These are phyloP conservation scores for Chaetophractus vellerosus DNA, from an alignment of 2,797 vertebrate species.

Conservation along the genomic window DNA sequence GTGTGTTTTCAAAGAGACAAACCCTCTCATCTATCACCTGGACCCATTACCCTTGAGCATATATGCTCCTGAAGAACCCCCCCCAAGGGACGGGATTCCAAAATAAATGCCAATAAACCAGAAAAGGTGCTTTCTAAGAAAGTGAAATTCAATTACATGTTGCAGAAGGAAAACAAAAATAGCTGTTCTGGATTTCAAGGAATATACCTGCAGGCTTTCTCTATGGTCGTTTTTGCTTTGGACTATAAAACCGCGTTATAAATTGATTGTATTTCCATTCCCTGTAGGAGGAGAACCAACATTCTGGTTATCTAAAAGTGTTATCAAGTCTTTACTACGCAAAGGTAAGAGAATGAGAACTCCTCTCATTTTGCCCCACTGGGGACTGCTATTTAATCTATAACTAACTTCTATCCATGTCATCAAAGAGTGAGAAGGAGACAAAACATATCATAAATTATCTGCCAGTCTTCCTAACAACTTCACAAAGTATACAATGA, in stretches of 20 bases:
- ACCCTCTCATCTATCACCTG: background rate
- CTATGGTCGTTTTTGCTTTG: background rate
- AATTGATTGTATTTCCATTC: background rate
- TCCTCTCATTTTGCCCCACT: background rate
- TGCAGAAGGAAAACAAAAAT: background rate
- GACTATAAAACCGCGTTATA: background rate
- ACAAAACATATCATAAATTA: background rate
- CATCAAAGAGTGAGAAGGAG: background rate
- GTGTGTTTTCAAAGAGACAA: background rate
- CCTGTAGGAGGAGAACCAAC: background rate
- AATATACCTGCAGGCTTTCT: background rate
- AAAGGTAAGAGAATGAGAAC: conserved; percentile 22
- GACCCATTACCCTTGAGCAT: background rate
- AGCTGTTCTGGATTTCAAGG: background rate
- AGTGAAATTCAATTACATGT: background rate
- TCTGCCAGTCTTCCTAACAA: background rate
- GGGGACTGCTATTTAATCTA: background rate
- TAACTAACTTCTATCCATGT: background rate
- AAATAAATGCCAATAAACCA: background rate
- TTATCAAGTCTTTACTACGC: background rate
- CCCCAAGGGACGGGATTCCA: background rate
- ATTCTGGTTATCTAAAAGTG: conserved; percentile 27
- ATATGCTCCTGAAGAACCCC: background rate
- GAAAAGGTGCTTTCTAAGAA: background rate
- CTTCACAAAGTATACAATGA: background rate